Evolutionary conservation across 2,113 vertebrate genomes (phyloP).

Genomic region (Buteo buteo): DNA sequence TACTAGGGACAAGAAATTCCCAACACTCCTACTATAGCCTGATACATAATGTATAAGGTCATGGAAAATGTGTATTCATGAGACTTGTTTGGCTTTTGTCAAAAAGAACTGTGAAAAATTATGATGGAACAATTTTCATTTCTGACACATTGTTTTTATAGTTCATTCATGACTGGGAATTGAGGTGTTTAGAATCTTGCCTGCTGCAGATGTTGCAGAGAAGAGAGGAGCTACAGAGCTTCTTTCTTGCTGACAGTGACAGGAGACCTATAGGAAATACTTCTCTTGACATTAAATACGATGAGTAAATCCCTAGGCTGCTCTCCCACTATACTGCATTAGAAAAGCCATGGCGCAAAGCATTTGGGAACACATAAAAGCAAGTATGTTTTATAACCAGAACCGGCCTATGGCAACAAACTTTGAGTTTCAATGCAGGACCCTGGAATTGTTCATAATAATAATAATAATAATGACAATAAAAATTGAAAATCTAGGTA

Average conservation of each 20-base stretch:
- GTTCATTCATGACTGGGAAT: slow-evolving; percentile 74
- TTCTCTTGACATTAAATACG: slow-evolving; percentile 35
- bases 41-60: slow-evolving; percentile 79
- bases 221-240: slow-evolving; percentile 53
- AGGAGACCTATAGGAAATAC: slow-evolving; percentile 8
- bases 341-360: not conserved
- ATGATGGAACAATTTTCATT: slow-evolving; percentile 81
- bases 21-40: slow-evolving; percentile 66
- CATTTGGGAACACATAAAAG: not conserved
- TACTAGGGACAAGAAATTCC: slow-evolving; percentile 74
- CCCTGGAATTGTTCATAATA: not conserved
- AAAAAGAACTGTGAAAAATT: slow-evolving; percentile 81
- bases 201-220: slow-evolving; percentile 65
- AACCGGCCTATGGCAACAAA: not conserved
- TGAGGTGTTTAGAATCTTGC: slow-evolving; percentile 67
- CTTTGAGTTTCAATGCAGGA: not conserved
- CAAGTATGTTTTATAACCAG: not conserved
- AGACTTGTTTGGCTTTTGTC: slow-evolving; percentile 79
- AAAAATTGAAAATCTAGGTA: not conserved
- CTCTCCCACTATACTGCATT: not conserved
- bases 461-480: not conserved
- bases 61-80: slow-evolving; percentile 78
- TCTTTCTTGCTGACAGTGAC: slow-evolving; percentile 60
- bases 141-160: slow-evolving; percentile 80
- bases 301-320: slow-evolving; percentile 55